These are phyloP conservation scores for Eulithis testata DNA, from an alignment of 2,888 invertebrate genomes.

Conservation along the genomic window DNA sequence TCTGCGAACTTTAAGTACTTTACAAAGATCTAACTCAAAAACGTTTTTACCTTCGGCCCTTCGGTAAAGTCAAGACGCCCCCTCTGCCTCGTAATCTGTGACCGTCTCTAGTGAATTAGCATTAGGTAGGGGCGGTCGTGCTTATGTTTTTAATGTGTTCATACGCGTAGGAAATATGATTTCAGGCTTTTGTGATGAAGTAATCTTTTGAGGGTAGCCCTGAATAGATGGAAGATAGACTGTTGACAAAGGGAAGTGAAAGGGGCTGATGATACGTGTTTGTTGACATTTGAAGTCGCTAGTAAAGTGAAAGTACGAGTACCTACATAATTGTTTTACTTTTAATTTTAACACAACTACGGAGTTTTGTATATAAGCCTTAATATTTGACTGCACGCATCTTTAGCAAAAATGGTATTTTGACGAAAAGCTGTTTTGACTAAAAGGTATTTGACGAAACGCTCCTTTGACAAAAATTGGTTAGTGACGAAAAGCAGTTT, in stretches of 20 bases:
- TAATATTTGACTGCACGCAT: too few relatives aligned
- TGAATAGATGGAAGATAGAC: conserved; percentile 14
- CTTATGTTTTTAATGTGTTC: conserved; percentile 67
- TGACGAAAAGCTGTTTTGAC: too few relatives aligned
- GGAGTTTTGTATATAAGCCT: too few relatives aligned
- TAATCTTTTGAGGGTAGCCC: conserved; percentile 23
- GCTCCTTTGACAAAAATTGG: too few relatives aligned
- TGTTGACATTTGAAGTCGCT: neutral
- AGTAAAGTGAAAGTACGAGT: too few relatives aligned
- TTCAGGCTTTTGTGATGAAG: conserved; percentile 28
- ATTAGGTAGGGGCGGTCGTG: conserved; percentile 57
- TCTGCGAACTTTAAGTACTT: too few relatives aligned
- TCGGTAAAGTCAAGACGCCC: conserved; percentile 11
- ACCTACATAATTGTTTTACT: too few relatives aligned
- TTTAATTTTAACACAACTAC: too few relatives aligned
- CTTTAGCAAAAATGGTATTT: too few relatives aligned
- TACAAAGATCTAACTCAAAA: neutral
- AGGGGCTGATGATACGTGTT: neutral
- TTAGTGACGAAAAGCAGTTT: too few relatives aligned
- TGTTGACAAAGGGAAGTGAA: conserved; percentile 13
- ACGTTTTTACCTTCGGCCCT: neutral
- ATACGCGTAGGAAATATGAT: conserved; percentile 45
- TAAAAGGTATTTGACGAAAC: too few relatives aligned
- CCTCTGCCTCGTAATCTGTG: conserved; percentile 57
- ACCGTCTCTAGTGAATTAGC: conserved; percentile 54